Base-by-base conservation (phyloP, 1,140 invertebrate species). In the Thaumatotibia leucotreta region DNA sequence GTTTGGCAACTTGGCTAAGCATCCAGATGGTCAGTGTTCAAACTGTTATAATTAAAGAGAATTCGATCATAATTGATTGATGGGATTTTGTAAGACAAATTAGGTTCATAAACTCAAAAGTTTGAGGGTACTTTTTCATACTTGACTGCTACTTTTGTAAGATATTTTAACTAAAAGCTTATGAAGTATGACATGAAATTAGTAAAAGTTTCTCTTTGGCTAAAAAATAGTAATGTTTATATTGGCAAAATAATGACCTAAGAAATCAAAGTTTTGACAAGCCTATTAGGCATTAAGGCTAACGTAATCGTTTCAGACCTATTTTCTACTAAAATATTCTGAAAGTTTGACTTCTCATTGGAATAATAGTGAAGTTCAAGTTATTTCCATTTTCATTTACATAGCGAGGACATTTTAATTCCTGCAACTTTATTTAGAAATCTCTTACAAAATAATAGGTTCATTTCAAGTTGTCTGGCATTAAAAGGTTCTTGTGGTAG, bases 351-450 rank as follows among this genome's bases (percentile, higher is more conserved):
- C 23, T 58, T 58, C 52, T 58, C 24, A 58, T 58, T 58, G 23
- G 22, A 58, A 27, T 58, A 58, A 58, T 58, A 58, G 52, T 58
- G 24, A 17, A 58, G 52, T 58, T 58, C 14, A 27, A 27, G 24
- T 6, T 58, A 58, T 58, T 58, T 58, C 52, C 23, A 58, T 58
- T 27, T 58, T 6, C 52, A 58, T 58, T 58, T 58, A 14, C 52
- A 58, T 27, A 58, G 52, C 10, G n/a, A 27, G 39, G 39, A 45
- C n/a, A 27, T 27, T 58, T 58, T 58, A 58, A 64, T 33, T 31
- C 8, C 27, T 39, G 66, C 22, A 64, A 32, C 35, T 23, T 63
- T 65, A 67, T 22, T 52, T 11, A 52, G 22, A 52, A 45, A 45
- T 14, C 39, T 45, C 14, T 45, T 45, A 45, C 17, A 45, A 45